Evolutionary conservation across 2,888 invertebrate genomes (phyloP).

Genomic region (Drosophila paracracens): DNA sequence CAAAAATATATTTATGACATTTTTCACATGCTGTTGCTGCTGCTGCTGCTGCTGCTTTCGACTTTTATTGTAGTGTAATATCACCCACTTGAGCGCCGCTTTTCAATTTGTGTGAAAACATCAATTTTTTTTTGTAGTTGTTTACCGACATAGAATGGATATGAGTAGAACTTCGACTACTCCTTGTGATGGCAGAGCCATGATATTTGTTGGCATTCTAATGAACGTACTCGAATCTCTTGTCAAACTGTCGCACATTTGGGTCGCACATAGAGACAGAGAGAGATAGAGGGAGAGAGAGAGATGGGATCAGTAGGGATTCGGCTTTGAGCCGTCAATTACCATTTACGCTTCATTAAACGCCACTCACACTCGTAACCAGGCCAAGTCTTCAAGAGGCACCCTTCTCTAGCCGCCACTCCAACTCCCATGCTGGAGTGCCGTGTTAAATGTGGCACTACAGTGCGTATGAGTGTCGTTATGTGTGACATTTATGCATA

Average conservation of each 20-base stretch:
- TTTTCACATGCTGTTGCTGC: slow-evolving; percentile 37
- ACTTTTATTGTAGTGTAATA: slow-evolving; percentile 44
- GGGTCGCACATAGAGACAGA: slow-evolving; percentile 56
- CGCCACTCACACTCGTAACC: slow-evolving; percentile 50
- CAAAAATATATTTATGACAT: slow-evolving; percentile 63
- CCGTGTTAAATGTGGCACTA: slow-evolving; percentile 59
- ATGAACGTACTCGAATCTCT: slow-evolving; percentile 64
- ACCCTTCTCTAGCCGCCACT: neutral
- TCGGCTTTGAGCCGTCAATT: slow-evolving; percentile 73
- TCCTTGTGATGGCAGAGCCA: slow-evolving; percentile 42
- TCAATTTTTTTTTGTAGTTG: slow-evolving; percentile 61
- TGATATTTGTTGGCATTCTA: slow-evolving; percentile 48
- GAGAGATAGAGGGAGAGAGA: neutral
- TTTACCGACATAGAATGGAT: slow-evolving; percentile 72
- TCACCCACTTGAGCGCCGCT: slow-evolving; percentile 45
- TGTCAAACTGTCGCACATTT: slow-evolving; percentile 65
- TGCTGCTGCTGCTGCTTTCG: slow-evolving; percentile 27
- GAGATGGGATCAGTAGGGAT: slow-evolving; percentile 27
- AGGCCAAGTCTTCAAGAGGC: slow-evolving; percentile 36
- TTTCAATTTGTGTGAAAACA: slow-evolving; percentile 41
- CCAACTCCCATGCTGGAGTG: slow-evolving; percentile 8
- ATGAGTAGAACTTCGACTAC: slow-evolving; percentile 44
- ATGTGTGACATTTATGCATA: slow-evolving; percentile 76
- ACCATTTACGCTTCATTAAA: slow-evolving; percentile 81
- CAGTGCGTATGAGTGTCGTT: slow-evolving; percentile 76